These are phyloP conservation scores for Aspidiotus rigidus DNA, from an alignment of 2,888 invertebrate genomes.

Conservation along the genomic window DNA sequence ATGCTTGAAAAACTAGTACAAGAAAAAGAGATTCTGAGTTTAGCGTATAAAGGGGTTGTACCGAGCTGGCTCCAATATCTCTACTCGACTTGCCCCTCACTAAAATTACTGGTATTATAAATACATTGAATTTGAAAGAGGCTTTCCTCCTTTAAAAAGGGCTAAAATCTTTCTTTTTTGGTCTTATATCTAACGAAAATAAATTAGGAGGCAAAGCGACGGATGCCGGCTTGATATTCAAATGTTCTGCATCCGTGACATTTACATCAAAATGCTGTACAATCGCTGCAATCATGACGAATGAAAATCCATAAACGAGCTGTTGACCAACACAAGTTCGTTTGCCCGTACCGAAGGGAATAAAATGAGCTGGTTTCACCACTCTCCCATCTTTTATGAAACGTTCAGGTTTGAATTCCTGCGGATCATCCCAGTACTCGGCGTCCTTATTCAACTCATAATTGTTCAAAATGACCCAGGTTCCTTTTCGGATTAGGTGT, in stretches of 20 bases:
- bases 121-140: too few relatives aligned
- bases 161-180: neutral
- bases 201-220: conserved; percentile 66
- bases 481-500: conserved; percentile 62
- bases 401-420: conserved; percentile 63
- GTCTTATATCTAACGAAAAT: conserved; percentile 48
- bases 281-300: conserved; percentile 62
- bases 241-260: conserved; percentile 47
- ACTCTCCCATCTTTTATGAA: conserved; percentile 54
- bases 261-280: conserved; percentile 59
- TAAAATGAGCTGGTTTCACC: conserved; percentile 58
- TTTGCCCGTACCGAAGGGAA: conserved; percentile 78
- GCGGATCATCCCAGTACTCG: conserved; percentile 63
- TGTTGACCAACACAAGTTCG: conserved; percentile 79
- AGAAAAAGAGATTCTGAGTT: too few relatives aligned
- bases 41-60: too few relatives aligned
- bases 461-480: conserved; percentile 74
- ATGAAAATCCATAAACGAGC: conserved; percentile 65
- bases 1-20: too few relatives aligned
- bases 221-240: conserved; percentile 56
- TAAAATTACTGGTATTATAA: too few relatives aligned
- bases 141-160: too few relatives aligned
- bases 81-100: too few relatives aligned
- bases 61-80: too few relatives aligned
- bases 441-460: conserved; percentile 66